phyloP scores from a whole-genome alignment of 1,140 invertebrate species.

The Tenebrio molitor region DNA sequence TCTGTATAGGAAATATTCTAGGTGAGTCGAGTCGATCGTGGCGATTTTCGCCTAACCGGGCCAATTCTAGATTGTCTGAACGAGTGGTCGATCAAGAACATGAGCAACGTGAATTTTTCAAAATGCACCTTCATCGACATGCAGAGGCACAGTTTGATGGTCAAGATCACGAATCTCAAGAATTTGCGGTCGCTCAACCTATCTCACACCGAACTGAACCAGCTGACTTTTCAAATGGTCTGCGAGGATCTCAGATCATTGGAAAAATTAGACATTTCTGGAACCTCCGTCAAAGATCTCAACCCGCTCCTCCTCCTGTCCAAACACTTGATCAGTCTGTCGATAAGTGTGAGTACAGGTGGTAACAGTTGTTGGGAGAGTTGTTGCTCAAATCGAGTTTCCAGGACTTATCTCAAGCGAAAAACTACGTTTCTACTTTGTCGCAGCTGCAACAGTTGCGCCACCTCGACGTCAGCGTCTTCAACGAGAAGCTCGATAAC shows the following conservation, averaged over 20 bases:
- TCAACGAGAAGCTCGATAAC: slow-evolving; percentile 65
- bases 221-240: slow-evolving; percentile 77
- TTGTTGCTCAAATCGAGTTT: not conserved
- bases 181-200: slow-evolving; percentile 79
- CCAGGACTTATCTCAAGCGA: slow-evolving; percentile 55
- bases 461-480: slow-evolving; percentile 62
- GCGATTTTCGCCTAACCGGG: not conserved
- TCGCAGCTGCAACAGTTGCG: slow-evolving; percentile 73
- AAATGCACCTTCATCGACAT: slow-evolving; percentile 76
- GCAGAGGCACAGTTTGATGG: slow-evolving; percentile 68
- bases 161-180: slow-evolving; percentile 71
- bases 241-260: slow-evolving; percentile 78
- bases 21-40: slow-evolving; percentile 51
- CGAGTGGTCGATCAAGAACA: slow-evolving; percentile 80
- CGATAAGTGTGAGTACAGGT: slow-evolving; percentile 52
- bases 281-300: slow-evolving; percentile 78
- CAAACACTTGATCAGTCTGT: slow-evolving; percentile 51
- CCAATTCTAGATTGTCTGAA: slow-evolving; percentile 72
- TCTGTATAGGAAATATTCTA: slow-evolving; percentile 60
- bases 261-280: slow-evolving; percentile 80
- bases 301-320: slow-evolving; percentile 67
- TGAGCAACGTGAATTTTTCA: slow-evolving; percentile 77
- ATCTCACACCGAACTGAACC: slow-evolving; percentile 80
- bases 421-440: slow-evolving; percentile 71
- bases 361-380: too few species aligned